Conservation (phyloP, 2,888 invertebrate species). For the Periphyllus acericola region DNA sequence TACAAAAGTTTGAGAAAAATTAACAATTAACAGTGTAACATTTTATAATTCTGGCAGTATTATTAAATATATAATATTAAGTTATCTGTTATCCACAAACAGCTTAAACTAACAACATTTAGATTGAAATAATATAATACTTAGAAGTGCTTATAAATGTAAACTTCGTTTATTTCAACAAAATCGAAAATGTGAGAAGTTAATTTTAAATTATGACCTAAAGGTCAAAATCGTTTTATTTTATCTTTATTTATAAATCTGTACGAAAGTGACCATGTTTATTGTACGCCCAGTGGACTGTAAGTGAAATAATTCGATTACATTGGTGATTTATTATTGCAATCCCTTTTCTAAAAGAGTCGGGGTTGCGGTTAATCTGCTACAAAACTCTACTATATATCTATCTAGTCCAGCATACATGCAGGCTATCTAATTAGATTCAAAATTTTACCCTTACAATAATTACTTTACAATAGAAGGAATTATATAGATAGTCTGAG, state of each 20-base stretch:
- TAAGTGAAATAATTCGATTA: slow-evolving; percentile 56
- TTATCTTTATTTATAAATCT: slow-evolving; percentile 57
- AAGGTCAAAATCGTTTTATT: slow-evolving; percentile 59
- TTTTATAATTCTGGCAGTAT: no score
- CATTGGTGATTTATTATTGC: slow-evolving; percentile 55
- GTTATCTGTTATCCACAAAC: no score
- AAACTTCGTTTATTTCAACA: slow-evolving; percentile 19
- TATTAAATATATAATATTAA: no score
- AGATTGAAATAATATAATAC: no score
- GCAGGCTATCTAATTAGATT: slow-evolving; percentile 37
- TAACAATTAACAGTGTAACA: no score
- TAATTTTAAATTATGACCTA: slow-evolving; percentile 58
- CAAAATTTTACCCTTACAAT: slow-evolving; percentile 37
- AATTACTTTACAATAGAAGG: slow-evolving; percentile 28
- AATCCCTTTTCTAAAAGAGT: slow-evolving; percentile 58
- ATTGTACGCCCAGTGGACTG: slow-evolving; percentile 50
- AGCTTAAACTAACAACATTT: no score
- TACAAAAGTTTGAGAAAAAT: no score
- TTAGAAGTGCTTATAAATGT: background rate
- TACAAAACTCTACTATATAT: slow-evolving; percentile 3
- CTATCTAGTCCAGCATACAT: slow-evolving; percentile 6
- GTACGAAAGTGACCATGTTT: slow-evolving; percentile 59
- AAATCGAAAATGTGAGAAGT: slow-evolving; percentile 29
- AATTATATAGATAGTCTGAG: background rate
- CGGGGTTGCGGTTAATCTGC: slow-evolving; percentile 57